Conservation (phyloP, 2,888 invertebrate species). For the Eristalis arbustorum region DNA sequence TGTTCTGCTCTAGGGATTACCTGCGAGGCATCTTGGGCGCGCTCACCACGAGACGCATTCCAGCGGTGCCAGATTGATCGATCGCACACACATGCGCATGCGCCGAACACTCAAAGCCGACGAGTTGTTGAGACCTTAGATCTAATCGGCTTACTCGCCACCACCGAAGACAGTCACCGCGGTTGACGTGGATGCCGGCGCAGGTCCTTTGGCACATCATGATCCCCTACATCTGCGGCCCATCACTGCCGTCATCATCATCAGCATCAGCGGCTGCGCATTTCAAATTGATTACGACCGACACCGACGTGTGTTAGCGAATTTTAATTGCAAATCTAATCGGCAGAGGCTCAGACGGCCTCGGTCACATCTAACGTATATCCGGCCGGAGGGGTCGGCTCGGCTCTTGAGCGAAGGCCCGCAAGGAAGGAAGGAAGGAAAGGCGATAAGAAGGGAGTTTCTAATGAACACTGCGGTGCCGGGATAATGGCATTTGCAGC, state of each 20-base stretch:
- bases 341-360: conserved; percentile 32
- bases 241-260: conserved; percentile 27
- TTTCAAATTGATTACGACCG: conserved; percentile 43
- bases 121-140: conserved; percentile 49
- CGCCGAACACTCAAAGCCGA: conserved; percentile 7
- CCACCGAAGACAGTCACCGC: neutral
- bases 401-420: neutral
- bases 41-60: conserved; percentile 29
- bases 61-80: conserved; percentile 33
- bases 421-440: neutral
- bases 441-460: conserved; percentile 2
- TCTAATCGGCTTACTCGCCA: conserved; percentile 47
- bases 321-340: conserved; percentile 67
- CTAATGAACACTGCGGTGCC: conserved; percentile 51
- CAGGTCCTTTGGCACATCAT: conserved; percentile 25
- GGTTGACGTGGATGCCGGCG: conserved; percentile 4
- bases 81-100: neutral
- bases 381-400: neutral
- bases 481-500: neutral
- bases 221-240: conserved; percentile 1
- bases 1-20: conserved; percentile 28
- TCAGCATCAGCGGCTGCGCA: conserved; percentile 42
- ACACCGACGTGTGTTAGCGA: conserved; percentile 32
- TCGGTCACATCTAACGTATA: conserved; percentile 31
- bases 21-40: neutral